Evolutionary conservation across 2,113 vertebrate species (phyloP).

Genomic region (Elaphurus davidianus): DNA sequence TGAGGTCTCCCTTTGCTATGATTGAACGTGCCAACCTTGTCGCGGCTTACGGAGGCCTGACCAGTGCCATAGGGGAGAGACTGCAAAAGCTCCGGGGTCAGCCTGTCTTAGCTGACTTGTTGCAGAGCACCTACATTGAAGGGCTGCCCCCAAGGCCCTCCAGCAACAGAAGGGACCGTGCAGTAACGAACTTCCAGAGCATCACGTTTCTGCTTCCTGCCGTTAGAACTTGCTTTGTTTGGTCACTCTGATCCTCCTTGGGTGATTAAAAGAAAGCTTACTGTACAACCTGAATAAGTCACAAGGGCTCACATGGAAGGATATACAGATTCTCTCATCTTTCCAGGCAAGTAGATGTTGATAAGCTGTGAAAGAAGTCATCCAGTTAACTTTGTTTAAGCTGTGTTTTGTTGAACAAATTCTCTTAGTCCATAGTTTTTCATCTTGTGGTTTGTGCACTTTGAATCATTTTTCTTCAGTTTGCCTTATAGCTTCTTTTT

Average conservation of each 20-base stretch:
- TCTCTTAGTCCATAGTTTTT: background rate
- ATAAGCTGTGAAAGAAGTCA: conserved; percentile 35
- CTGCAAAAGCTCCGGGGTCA: conserved; percentile 79
- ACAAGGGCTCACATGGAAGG: background rate
- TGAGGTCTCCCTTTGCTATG: conserved; percentile 93
- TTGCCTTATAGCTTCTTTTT: background rate
- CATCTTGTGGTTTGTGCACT: background rate
- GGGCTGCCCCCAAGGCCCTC: conserved; percentile 83
- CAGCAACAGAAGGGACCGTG: background rate
- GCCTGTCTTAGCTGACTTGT: conserved; percentile 72
- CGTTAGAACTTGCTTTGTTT: conserved; percentile 61
- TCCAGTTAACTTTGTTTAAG: background rate
- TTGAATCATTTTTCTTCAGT: background rate
- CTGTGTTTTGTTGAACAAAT: background rate
- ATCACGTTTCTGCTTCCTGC: conserved; percentile 53
- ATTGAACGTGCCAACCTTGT: conserved; percentile 95
- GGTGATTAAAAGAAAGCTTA: conserved; percentile 44
- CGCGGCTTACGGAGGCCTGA: conserved; percentile 94
- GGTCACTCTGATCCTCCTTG: conserved; percentile 36
- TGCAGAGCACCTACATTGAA: conserved; percentile 88
- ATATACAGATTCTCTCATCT: conserved; percentile 22
- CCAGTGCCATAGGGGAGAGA: conserved; percentile 82
- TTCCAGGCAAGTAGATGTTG: conserved; percentile 11
- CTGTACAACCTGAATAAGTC: conserved; percentile 5
- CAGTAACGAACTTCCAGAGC: conserved; percentile 69